Conservation (phyloP, 2,888 invertebrate genomes). For the Dysmachus trigonus region DNA sequence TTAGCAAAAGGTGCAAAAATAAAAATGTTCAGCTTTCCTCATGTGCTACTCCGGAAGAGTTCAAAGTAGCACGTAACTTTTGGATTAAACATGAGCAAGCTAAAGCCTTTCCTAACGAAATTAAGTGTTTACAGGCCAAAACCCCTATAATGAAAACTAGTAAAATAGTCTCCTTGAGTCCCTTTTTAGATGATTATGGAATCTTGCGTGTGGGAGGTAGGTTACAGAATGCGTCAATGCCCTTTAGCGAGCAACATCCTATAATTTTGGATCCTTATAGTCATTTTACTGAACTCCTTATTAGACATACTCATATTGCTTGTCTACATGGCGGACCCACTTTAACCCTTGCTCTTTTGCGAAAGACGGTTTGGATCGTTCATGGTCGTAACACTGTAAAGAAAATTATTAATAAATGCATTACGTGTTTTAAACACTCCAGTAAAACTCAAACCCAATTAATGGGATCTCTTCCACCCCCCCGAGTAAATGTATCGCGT, state of each 20-base stretch:
- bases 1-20: not conserved
- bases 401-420: not conserved
- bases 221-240: not conserved
- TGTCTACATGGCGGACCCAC: not conserved
- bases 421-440: not conserved
- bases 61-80: not conserved
- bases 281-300: not conserved
- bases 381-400: not conserved
- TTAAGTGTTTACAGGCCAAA: not conserved
- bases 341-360: not conserved
- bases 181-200: not conserved
- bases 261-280: not conserved
- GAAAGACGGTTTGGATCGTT: not conserved
- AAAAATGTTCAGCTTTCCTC: not conserved
- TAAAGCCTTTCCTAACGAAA: not conserved
- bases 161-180: not conserved
- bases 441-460: not conserved
- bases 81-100: conserved; percentile 1
- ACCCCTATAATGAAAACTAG: not conserved
- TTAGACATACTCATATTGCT: not conserved
- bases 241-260: not conserved
- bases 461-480: not conserved
- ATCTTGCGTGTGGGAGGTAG: not conserved
- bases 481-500: not conserved
- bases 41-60: not conserved